Conservation (phyloP, 2,797 vertebrate genomes). For the Neosilurus hyrtlii region DNA sequence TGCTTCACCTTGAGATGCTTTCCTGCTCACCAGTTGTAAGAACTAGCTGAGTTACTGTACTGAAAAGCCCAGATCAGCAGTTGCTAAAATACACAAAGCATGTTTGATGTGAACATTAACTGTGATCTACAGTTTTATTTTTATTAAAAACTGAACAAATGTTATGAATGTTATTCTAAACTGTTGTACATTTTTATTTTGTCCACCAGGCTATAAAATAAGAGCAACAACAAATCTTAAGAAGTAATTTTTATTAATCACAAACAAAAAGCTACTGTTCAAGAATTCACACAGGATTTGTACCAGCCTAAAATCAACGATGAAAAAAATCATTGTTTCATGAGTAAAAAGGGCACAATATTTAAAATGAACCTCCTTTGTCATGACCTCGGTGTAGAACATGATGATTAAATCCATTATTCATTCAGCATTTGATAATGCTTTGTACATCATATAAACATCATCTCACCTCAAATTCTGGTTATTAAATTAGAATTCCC, state of each 20-base stretch:
- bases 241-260: constrained; percentile 81
- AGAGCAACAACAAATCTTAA: constrained; percentile 36
- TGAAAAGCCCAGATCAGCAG: not conserved
- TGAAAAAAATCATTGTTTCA: not conserved
- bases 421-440: constrained; percentile 50
- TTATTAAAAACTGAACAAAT: not conserved
- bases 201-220: not conserved
- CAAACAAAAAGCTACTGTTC: constrained; percentile 67
- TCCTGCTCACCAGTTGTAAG: not conserved
- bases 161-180: not conserved
- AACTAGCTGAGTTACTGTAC: not conserved
- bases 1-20: not conserved
- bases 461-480: constrained; percentile 2
- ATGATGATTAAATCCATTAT: constrained; percentile 49
- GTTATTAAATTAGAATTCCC: not conserved
- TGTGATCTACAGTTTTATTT: not conserved
- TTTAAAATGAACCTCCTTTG: constrained; percentile 1
- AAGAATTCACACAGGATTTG: constrained; percentile 65
- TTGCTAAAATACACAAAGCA: not conserved
- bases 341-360: constrained; percentile 30
- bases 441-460: constrained; percentile 34
- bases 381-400: constrained; percentile 24
- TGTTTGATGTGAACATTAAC: not conserved
- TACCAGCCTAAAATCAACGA: constrained; percentile 57
- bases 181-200: not conserved